These are phyloP conservation scores for Hylia prasina DNA, from an alignment of 2,113 vertebrate genomes.

Conservation along the genomic window DNA sequence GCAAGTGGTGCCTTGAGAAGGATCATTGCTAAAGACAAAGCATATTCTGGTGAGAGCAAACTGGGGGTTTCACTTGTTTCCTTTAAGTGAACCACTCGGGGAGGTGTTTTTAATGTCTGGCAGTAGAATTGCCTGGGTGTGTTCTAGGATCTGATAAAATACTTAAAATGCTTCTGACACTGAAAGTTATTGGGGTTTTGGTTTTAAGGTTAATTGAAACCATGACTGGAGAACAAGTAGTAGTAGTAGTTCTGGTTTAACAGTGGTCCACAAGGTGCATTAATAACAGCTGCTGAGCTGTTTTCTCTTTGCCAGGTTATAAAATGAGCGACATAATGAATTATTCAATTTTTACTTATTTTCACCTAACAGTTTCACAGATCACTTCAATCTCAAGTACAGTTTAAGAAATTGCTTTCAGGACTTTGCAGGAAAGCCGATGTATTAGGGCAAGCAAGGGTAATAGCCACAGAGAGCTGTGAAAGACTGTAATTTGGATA, in stretches of 20 bases:
- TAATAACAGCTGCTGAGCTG: background rate
- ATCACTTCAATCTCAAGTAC: background rate
- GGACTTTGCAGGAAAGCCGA: background rate
- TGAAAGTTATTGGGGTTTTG: background rate
- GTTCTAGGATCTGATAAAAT: background rate
- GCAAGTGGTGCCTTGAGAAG: background rate
- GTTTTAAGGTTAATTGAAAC: background rate
- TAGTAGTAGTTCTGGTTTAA: background rate
- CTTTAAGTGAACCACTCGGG: background rate
- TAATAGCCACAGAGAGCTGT: background rate
- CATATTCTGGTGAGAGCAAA: background rate
- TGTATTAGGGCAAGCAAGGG: background rate
- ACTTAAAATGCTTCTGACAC: background rate
- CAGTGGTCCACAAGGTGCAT: background rate
- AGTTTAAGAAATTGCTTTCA: background rate
- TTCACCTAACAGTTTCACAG: background rate
- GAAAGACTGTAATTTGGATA: background rate
- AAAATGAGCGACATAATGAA: background rate
- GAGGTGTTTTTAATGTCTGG: background rate
- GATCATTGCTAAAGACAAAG: background rate
- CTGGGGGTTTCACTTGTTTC: background rate
- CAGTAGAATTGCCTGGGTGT: background rate
- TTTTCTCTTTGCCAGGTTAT: background rate
- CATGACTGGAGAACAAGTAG: accelerated
- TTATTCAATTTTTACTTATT: background rate